These are phyloP conservation scores for Monarcha castaneiventris DNA, from an alignment of 2,113 vertebrate genomes.

Conservation along the genomic window DNA sequence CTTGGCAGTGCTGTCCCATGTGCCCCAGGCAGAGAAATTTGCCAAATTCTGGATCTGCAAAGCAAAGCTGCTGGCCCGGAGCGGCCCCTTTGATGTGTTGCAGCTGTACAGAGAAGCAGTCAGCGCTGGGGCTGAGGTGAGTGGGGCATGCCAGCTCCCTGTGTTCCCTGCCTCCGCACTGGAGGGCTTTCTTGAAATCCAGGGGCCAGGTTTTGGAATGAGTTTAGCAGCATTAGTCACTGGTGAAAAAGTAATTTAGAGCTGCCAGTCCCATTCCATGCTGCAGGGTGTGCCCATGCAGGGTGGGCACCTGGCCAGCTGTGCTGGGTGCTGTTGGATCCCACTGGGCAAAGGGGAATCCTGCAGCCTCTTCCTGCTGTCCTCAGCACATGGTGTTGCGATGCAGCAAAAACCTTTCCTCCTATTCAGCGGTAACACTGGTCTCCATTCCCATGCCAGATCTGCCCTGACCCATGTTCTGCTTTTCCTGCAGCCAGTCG, in stretches of 20 bases:
- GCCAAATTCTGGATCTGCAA: constrained; percentile 91
- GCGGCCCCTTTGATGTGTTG: constrained; percentile 75
- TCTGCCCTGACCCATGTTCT: neutral
- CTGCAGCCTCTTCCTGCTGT: neutral
- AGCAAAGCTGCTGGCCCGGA: constrained; percentile 79
- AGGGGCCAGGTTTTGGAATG: neutral
- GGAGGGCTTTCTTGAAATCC: rapidly evolving
- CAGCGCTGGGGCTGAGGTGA: constrained; percentile 78
- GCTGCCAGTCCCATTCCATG: neutral
- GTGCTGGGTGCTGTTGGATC: neutral
- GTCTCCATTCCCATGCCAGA: neutral
- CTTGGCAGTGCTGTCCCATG: constrained; percentile 68
- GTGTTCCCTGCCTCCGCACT: neutral
- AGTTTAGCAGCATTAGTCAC: neutral
- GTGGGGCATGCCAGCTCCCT: neutral
- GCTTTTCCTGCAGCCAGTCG: constrained; percentile 60
- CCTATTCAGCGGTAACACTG: neutral
- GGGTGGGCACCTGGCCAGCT: neutral
- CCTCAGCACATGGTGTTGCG: rapidly evolving
- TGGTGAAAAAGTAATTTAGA: neutral
- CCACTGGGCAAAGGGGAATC: neutral
- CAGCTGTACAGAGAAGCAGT: constrained; percentile 84
- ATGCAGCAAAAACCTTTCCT: neutral
- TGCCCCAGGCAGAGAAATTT: constrained; percentile 86
- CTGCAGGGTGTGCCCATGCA: neutral